Percentiles rank a stretch among this genome's conserved stretches.
Conservation (phyloP, 2,888 invertebrate species). For the Drosophila infuscata region DNA sequence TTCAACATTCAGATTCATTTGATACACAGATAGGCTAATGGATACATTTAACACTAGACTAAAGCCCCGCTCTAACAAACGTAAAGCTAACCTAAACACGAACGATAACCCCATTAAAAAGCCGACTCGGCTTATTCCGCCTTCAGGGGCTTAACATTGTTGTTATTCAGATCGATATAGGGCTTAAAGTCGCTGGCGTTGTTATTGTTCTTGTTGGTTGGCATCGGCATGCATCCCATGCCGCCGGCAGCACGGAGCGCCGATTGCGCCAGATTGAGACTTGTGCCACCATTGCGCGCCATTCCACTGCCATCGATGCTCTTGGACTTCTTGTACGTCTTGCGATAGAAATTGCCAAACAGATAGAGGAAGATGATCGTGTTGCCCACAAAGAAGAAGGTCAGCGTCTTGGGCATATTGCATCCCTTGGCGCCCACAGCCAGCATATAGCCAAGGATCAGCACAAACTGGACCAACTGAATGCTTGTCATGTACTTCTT, state of each 20-base stretch:
- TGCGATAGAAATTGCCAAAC: conserved; percentile 87
- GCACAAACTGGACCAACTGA: conserved; percentile 87
- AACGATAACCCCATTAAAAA: conserved; percentile 34
- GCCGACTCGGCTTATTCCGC: conserved; percentile 63
- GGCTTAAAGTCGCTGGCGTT: conserved; percentile 77
- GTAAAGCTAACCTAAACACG: conserved; percentile 38
- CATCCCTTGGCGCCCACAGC: conserved; percentile 86
- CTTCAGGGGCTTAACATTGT: conserved; percentile 78
- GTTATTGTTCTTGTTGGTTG: conserved; percentile 66
- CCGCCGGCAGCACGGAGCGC: conserved; percentile 80
- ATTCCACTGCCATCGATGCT: conserved; percentile 55
- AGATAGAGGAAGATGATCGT: conserved; percentile 87
- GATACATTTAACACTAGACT: conserved; percentile 64
- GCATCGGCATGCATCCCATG: conserved; percentile 80
- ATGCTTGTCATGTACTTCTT: conserved; percentile 86
- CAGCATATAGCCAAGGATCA: conserved; percentile 88
- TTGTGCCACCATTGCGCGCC: conserved; percentile 49
- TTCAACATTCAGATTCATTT: conserved; percentile 52
- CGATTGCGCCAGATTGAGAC: conserved; percentile 63
- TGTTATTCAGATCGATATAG: conserved; percentile 83
- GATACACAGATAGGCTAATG: conserved; percentile 39
- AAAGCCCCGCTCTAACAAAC: conserved; percentile 60
- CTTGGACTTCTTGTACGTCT: conserved; percentile 85
- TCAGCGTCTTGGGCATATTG: conserved; percentile 86
- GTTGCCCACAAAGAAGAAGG: conserved; percentile 87